These are phyloP conservation scores for Choristoneura fumiferana DNA, from an alignment of 1,140 invertebrate species.

Conservation along the genomic window DNA sequence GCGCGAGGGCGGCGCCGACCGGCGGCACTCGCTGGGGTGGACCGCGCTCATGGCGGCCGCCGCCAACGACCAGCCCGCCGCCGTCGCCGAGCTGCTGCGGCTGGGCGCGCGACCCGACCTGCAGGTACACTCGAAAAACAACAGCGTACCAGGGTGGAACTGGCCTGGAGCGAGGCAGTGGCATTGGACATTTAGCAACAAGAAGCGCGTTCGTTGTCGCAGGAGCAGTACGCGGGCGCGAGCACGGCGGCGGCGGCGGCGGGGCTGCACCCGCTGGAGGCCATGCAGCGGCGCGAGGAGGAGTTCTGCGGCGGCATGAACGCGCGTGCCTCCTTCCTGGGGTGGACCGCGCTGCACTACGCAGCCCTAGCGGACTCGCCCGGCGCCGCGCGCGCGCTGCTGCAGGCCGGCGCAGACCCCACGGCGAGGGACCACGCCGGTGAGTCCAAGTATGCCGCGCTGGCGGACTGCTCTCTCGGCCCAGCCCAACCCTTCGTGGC, in stretches of 20 bases:
- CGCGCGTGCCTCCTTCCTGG: constrained; percentile 86
- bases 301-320: constrained; percentile 90
- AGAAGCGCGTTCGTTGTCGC: too few species aligned
- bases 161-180: constrained; percentile 73
- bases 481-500: too few species aligned
- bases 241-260: constrained; percentile 80
- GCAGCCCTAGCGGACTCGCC: constrained; percentile 88
- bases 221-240: constrained; percentile 82
- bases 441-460: too few species aligned
- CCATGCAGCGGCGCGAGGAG: constrained; percentile 85
- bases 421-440: constrained; percentile 87
- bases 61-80: constrained; percentile 84
- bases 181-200: too few species aligned
- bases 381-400: constrained; percentile 79
- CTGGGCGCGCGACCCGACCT: constrained; percentile 89
- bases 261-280: constrained; percentile 81
- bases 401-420: constrained; percentile 86
- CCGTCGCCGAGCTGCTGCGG: constrained; percentile 84
- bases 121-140: too few species aligned
- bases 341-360: constrained; percentile 95
- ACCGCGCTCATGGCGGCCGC: constrained; percentile 91
- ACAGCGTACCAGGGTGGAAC: constrained; percentile 84
- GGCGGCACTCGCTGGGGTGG: constrained; percentile 88
- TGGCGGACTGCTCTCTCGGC: too few species aligned
- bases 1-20: constrained; percentile 78